Percentiles rank a stretch among this genome's conserved stretches.
Conservation (phyloP, 2,888 invertebrate genomes). For the Dolichomitus sp. region DNA sequence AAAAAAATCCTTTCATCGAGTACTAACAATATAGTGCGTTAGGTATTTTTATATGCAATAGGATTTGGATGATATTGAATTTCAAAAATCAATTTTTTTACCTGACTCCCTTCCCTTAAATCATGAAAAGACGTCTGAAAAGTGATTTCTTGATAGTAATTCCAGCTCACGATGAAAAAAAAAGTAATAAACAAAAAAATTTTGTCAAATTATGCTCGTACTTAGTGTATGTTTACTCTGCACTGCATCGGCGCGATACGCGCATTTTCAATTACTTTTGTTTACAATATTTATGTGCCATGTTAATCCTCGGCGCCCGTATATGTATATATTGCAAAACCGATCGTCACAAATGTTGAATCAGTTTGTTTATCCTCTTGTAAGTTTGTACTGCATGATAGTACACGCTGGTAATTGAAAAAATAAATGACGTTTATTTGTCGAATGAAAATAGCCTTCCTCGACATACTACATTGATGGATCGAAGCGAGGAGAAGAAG, state of each 20-base stretch:
- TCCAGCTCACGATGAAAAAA: neutral
- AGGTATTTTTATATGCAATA: too few species aligned
- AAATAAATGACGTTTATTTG: slow-evolving; percentile 44
- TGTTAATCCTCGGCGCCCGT: neutral
- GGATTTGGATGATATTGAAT: too few species aligned
- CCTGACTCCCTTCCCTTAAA: too few species aligned
- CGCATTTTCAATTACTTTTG: slow-evolving; percentile 41
- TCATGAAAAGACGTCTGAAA: too few species aligned
- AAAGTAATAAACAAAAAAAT: neutral
- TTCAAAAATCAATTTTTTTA: too few species aligned
- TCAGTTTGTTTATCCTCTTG: slow-evolving; percentile 32
- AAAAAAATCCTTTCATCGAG: too few species aligned
- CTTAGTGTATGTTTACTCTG: neutral
- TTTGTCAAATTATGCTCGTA: neutral
- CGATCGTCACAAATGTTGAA: slow-evolving; percentile 18
- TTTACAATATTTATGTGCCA: slow-evolving; percentile 20
- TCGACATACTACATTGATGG: neutral
- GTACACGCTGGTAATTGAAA: slow-evolving; percentile 39
- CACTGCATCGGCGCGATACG: neutral
- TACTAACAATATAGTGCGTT: too few species aligned
- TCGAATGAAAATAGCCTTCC: slow-evolving; percentile 29
- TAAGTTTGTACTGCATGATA: neutral
- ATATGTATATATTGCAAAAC: slow-evolving; percentile 4
- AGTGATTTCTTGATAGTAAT: too few species aligned
- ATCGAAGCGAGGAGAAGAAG: neutral